Conservation (phyloP, 2,888 invertebrate genomes). For the Strigamia transsilvanica region DNA sequence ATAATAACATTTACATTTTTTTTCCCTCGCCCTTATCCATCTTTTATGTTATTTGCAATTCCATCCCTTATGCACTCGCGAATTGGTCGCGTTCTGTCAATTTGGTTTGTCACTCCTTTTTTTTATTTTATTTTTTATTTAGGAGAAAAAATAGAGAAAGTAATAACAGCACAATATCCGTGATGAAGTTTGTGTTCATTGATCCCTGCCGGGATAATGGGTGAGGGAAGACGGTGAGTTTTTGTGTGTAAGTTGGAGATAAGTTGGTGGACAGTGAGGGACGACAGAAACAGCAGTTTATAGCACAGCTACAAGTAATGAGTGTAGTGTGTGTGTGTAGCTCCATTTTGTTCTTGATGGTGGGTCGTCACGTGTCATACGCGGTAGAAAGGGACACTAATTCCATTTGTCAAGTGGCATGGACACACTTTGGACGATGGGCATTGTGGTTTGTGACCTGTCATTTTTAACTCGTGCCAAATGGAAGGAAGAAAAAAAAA, state of each 20-base stretch:
- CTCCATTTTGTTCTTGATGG: conserved; percentile 33
- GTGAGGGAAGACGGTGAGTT: conserved; percentile 2
- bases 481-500: neutral
- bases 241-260: conserved; percentile 44
- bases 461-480: conserved; percentile 53
- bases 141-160: neutral
- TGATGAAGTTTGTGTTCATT: conserved; percentile 13
- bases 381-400: conserved; percentile 50
- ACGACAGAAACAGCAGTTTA: conserved; percentile 49
- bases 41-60: neutral
- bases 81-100: conserved; percentile 26
- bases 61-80: neutral
- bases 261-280: conserved; percentile 15
- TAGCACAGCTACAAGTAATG: neutral
- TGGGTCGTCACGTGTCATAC: conserved; percentile 44
- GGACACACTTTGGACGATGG: conserved; percentile 43
- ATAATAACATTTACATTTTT: conserved; percentile 53
- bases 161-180: no score
- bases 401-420: conserved; percentile 52
- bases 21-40: neutral
- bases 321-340: conserved; percentile 11
- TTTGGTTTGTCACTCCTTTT: neutral
- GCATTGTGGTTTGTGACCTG: conserved; percentile 48
- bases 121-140: neutral
- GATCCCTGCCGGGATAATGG: neutral